Evolutionary conservation across 2,888 invertebrate genomes (phyloP), one percentile per base, ranked within the genome.

Genomic region (Sussaba pulchella): DNA sequence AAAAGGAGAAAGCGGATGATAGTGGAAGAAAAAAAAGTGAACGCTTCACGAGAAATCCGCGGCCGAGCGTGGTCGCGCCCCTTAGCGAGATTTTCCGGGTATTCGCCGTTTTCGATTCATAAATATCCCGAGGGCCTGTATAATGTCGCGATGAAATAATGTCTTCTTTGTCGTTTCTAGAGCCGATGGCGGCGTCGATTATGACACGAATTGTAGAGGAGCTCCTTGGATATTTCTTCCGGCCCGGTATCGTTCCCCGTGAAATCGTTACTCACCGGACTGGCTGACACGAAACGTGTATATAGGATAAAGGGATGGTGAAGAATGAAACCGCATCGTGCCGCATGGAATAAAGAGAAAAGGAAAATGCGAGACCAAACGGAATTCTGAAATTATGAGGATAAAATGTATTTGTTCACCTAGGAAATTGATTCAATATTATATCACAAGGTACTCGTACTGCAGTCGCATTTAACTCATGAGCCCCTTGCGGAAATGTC

Each of bases 111-210:
- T 84, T 82, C 86, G 86, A 86, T 87, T 87, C 84, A 87, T 87
- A 87, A 87, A 87, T 87, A 87, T 87, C 87, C 86, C 57, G 71
- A 78, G 72, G 86, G n/a, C n/a, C 85, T 85, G 80, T 85, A 81
- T 87, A 86, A 86, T 87, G 82, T 83, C 78, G 64, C 80, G 84
- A 78, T 85, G 85, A 86, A 85, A 85, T 84, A 84, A 82, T 82
- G n/a, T 82, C 82, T 66, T 61, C 63, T 66, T 71, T 17, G 36
- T 36, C 61, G 9, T 36, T 14, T 31, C 24, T 57, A 64, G 74
- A 81, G 64, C 47, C 47, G 59, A 41, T 67, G 47, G 73, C 45
- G 54, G 71, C 45, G 61, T 77, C 45, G 66, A 43, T n/a, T 47
- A 50, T 26, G 50, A 59, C 59, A 39, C 24, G 17, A 52, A 39